Evolutionary conservation across 1,140 invertebrate genomes (phyloP).

Genomic region (Phenacoccus solenopsis): DNA sequence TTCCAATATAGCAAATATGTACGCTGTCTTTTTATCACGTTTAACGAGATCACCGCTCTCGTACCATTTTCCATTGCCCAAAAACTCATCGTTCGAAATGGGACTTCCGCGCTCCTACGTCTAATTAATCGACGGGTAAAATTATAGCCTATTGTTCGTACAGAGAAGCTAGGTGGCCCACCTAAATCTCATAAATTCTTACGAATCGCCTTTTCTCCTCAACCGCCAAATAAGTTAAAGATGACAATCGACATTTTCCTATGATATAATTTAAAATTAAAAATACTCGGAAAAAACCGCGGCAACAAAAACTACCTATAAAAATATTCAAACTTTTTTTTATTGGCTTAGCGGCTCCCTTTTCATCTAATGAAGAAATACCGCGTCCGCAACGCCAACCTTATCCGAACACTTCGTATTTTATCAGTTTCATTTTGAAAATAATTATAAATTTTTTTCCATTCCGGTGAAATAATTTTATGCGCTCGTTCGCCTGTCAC

Average conservation of each 20-base stretch:
- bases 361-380: background rate
- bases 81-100: background rate
- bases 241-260: background rate
- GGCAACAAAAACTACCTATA: too few relatives aligned
- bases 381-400: background rate
- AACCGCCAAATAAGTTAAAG: background rate
- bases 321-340: too few relatives aligned
- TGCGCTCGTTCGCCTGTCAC: background rate
- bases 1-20: background rate
- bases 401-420: background rate
- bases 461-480: too few relatives aligned
- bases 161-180: background rate
- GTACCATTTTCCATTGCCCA: too few relatives aligned
- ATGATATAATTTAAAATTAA: background rate
- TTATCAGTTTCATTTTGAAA: background rate
- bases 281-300: too few relatives aligned
- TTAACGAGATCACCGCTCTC: too few relatives aligned
- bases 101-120: too few relatives aligned
- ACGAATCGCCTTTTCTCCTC: background rate
- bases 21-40: too few relatives aligned
- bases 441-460: background rate
- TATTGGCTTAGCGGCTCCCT: background rate
- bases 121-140: background rate
- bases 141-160: background rate
- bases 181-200: background rate